A percentile compares a stretch with the other conserved stretches of the same genome.
phyloP scores from a whole-genome alignment of 1,140 invertebrate genomes.

The Bombus sibiricus region DNA sequence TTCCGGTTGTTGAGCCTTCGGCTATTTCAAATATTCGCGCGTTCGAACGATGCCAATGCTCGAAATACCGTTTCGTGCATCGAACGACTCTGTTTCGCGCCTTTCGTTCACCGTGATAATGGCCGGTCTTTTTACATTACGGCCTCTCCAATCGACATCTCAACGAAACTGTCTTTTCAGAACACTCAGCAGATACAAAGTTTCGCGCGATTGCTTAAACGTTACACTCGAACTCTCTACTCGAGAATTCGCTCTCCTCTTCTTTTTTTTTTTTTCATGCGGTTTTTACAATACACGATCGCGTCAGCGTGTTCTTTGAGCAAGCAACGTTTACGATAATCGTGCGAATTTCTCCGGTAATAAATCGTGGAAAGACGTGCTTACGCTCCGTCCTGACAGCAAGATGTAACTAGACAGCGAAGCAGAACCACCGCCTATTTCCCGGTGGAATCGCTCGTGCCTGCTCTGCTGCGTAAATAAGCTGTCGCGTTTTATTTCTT shows the following conservation, averaged over 20 bases:
- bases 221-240: neutral
- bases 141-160: too few relatives aligned
- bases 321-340: neutral
- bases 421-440: conserved; percentile 57
- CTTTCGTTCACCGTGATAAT: conserved; percentile 19
- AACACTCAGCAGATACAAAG: too few relatives aligned
- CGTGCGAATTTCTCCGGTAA: neutral
- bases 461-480: conserved; percentile 63
- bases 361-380: conserved; percentile 55
- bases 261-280: neutral
- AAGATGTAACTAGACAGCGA: conserved; percentile 1
- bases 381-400: conserved; percentile 16
- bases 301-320: neutral
- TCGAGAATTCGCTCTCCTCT: neutral
- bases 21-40: conserved; percentile 70
- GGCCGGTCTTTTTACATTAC: neutral
- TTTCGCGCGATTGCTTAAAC: neutral
- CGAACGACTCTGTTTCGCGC: conserved; percentile 34
- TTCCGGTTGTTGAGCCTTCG: conserved; percentile 19
- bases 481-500: conserved; percentile 64
- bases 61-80: conserved; percentile 56
- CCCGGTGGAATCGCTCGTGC: conserved; percentile 44
- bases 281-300: neutral
- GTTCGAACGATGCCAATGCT: conserved; percentile 63
- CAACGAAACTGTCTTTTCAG: neutral